Evolutionary conservation across 2,113 vertebrate species (phyloP), one percentile per base, ranked within the genome.

Genomic region (Origma solitaria): DNA sequence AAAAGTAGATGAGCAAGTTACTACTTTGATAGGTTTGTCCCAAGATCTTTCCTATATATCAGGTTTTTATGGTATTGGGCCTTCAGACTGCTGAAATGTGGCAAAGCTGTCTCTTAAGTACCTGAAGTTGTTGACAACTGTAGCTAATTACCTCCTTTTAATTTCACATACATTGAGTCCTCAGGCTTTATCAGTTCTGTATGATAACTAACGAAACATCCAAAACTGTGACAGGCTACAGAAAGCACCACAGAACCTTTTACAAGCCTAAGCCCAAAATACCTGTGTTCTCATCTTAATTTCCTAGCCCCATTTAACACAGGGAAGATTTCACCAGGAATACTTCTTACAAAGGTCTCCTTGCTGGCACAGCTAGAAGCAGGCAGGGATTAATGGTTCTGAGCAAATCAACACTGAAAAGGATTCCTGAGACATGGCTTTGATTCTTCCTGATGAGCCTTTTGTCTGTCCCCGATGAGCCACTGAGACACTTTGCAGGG

Each of bases 401-500:
- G 33, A 81, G 12, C 8, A 77, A 86, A 83, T 10, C 0, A 0
- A 10, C 18, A 5, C 11, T 23, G 17, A 66, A 35, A 4, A 35
- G 33, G 44, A 18, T 14, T 71, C 27, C n/a, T 2, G 1, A 53
- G 12, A 22, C 11, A 5, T 5, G 12, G 31, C 6, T 82, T 75
- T 50, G 15, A 21, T 56, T 85, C 37, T 70, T n/a, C n/a, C 19
- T 56, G 8, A 40, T 40, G 17, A 65, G 27, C 5, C 6, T 30
- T 81, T 81, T 61, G 8, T 23, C 53, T 81, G 35, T 54, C 21
- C 19, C 9, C 57, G 5, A 49, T 19, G 25, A 61, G 35, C 4
- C 6, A n/a, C 40, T 28, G 15, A 57, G 28, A 12, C 0, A 0
- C 42, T 87, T 53, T 37, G 15, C 19, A 30, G n/a, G 19, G 10